These are phyloP conservation scores for Erebia epiphron DNA, from an alignment of 2,888 invertebrate species.

Conservation along the genomic window DNA sequence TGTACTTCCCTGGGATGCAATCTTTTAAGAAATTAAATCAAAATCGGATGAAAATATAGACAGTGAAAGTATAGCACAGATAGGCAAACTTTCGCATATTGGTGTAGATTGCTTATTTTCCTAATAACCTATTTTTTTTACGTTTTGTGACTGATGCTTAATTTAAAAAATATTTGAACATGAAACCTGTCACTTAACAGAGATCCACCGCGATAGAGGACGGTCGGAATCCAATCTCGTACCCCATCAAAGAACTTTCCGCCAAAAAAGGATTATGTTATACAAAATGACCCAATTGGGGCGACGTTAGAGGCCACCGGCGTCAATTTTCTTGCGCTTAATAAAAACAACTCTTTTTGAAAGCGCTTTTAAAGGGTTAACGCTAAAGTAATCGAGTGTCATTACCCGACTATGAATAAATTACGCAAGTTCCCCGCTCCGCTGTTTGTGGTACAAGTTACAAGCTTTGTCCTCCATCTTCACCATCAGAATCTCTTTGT, in stretches of 20 bases:
- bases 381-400: conserved; percentile 81
- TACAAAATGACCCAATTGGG: conserved; percentile 38
- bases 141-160: neutral
- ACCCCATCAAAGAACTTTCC: conserved; percentile 31
- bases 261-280: conserved; percentile 35
- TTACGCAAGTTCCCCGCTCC: conserved; percentile 60
- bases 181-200: neutral
- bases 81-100: too few species aligned
- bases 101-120: neutral
- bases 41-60: too few species aligned
- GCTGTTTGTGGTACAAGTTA: conserved; percentile 49
- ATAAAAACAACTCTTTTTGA: conserved; percentile 71
- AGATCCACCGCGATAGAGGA: conserved; percentile 5
- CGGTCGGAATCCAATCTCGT: conserved; percentile 22
- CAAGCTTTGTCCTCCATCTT: conserved; percentile 22
- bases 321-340: conserved; percentile 47
- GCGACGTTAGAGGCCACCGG: conserved; percentile 33
- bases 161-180: neutral
- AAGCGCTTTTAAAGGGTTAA: conserved; percentile 72
- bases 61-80: too few species aligned
- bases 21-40: neutral
- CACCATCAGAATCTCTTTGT: too few species aligned
- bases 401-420: conserved; percentile 82
- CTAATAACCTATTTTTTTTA: neutral
- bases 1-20: neutral